Conservation (phyloP, 1,140 invertebrate genomes). For the Agrilus planipennis region DNA sequence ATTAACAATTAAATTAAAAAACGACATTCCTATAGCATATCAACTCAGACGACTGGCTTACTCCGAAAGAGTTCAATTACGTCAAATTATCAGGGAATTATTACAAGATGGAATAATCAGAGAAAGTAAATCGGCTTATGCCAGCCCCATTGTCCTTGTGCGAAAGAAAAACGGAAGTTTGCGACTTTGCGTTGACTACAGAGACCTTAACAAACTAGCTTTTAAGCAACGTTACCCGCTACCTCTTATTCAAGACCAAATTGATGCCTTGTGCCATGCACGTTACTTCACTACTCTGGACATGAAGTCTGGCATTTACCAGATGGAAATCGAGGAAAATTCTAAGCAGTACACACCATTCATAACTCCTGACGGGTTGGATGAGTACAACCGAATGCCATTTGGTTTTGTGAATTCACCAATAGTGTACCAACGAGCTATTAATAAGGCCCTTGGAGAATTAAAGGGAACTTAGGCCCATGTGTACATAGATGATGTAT, state of each 20-base stretch:
- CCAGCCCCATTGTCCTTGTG: slow-evolving; percentile 22
- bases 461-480: slow-evolving; percentile 11
- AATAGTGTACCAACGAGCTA: slow-evolving; percentile 18
- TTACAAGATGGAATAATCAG: slow-evolving; percentile 27
- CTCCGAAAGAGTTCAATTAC: slow-evolving; percentile 21
- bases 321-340: too few species aligned
- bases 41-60: too few species aligned
- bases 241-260: too few species aligned
- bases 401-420: slow-evolving; percentile 28
- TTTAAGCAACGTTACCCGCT: slow-evolving; percentile 4
- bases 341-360: slow-evolving; percentile 5
- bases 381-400: slow-evolving; percentile 21
- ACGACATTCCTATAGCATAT: too few species aligned
- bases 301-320: too few species aligned
- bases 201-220: slow-evolving; percentile 8
- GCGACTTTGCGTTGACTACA: slow-evolving; percentile 15
- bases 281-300: too few species aligned
- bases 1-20: too few species aligned
- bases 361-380: slow-evolving; percentile 23
- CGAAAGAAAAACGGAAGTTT: slow-evolving; percentile 24
- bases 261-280: too few species aligned
- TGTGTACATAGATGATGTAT: slow-evolving; percentile 26
- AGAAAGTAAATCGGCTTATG: slow-evolving; percentile 21
- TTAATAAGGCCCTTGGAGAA: slow-evolving; percentile 20
- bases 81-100: slow-evolving; percentile 26